Evolutionary conservation across 2,888 invertebrate species (phyloP), one percentile per base, ranked within the genome.

Genomic region (Leptinotarsa juncta): DNA sequence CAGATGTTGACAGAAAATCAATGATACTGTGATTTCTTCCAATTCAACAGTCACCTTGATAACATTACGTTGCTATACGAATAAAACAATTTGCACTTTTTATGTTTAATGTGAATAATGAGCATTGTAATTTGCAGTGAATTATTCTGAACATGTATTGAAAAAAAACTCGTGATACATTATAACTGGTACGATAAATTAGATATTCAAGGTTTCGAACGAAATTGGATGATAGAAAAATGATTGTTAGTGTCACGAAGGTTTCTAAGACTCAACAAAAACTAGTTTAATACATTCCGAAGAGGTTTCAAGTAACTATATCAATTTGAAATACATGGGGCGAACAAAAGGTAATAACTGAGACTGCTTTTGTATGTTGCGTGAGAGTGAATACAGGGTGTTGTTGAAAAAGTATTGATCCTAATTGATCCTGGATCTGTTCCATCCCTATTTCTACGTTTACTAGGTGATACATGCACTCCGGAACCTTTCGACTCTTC

Each of bases 161-260:
- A 66, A 66, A 66, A 65, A 66, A 65, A 71, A 51, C 16, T 7
- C 49, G 62, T 67, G 67, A 67, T 72, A 72, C 53, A 3, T 49
- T 50, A 67, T 72, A 67, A 72, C 67, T 72, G 67, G 72, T 65
- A 71, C 53, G 51, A 67, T 72, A 71, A 65, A 69, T 69, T 69
- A 42, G 62, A 72, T 72, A 65, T 68, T 67, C 72, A 72, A 72
- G 72, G 72, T 72, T 57, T 48, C 14, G 26, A 51, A 48, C 62
- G 20, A 69, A 67, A 72, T 60, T 72, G n/a, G 70, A 70, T 70
- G 70, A 62, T 62, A 23, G 23, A 70, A 62, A 57, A 57, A 20
- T 18, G 23, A 57, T 57, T 70, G 62, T 57, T 32, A 62, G 15
- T 48, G 42, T 70, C 42, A 62, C 10, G 62, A 62, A 62, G 62